A percentile compares a stretch with the other conserved stretches of the same genome.
Conservation (phyloP, 2,797 vertebrate genomes). For the Falco rusticolus region DNA sequence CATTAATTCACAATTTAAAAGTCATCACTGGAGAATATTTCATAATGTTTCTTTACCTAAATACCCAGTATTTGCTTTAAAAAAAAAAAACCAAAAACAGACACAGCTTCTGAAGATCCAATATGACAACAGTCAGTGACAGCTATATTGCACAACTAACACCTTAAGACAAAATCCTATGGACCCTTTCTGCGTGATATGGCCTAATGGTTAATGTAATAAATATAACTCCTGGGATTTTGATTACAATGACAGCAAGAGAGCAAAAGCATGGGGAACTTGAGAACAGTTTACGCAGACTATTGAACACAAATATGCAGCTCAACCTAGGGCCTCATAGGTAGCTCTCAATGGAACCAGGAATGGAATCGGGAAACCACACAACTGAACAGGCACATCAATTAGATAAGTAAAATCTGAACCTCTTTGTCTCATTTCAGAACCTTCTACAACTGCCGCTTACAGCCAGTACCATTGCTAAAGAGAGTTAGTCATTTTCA, state of each 20-base stretch:
- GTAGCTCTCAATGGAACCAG: neutral
- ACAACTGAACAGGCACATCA: neutral
- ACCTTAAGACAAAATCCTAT: neutral
- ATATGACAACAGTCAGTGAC: neutral
- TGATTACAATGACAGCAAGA: neutral
- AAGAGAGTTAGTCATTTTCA: neutral
- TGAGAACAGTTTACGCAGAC: neutral
- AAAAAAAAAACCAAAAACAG: neutral
- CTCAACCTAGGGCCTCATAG: neutral
- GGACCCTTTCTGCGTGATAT: neutral
- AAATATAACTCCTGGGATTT: neutral
- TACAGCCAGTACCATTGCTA: neutral
- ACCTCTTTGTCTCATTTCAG: neutral
- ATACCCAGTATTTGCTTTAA: neutral
- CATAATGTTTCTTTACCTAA: neutral
- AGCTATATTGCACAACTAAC: neutral
- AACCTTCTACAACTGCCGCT: neutral
- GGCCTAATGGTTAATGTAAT: neutral
- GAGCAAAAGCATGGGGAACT: neutral
- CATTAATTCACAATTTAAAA: neutral
- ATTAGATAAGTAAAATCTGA: neutral
- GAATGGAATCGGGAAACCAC: neutral
- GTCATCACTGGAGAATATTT: neutral
- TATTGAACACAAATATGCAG: neutral
- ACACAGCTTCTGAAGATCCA: neutral